Conservation (phyloP, 2,797 vertebrate species). For the Dicrostonyx torquatus region DNA sequence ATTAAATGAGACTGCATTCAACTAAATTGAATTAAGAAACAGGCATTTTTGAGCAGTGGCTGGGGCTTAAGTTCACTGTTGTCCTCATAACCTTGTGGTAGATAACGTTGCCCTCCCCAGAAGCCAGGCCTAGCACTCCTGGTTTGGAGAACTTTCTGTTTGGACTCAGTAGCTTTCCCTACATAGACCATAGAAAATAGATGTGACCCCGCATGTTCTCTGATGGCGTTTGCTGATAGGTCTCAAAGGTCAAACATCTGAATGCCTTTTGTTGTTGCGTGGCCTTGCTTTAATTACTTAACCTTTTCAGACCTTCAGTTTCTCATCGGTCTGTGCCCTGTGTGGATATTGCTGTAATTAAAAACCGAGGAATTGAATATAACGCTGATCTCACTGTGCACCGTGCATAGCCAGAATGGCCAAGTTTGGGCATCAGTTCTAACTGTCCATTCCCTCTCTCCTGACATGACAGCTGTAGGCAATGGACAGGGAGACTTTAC, state of each 20-base stretch:
- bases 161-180: background rate
- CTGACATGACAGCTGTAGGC: background rate
- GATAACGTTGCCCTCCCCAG: conserved; percentile 28
- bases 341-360: background rate
- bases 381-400: background rate
- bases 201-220: background rate
- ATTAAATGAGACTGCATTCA: conserved; percentile 68
- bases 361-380: conserved; percentile 2
- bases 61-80: conserved; percentile 57
- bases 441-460: background rate
- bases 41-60: conserved; percentile 57
- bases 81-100: conserved; percentile 61
- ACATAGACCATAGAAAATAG: background rate
- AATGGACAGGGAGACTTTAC: background rate
- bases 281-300: conserved; percentile 33
- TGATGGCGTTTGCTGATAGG: conserved; percentile 53
- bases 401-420: background rate
- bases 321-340: background rate
- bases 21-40: conserved; percentile 68
- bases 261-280: background rate
- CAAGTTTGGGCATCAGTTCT: background rate
- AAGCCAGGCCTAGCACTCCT: conserved; percentile 49
- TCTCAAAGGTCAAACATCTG: background rate
- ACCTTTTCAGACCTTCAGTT: background rate
- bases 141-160: conserved; percentile 46